Base-by-base conservation (phyloP, 2,888 invertebrate species). In the Autographa gamma region DNA sequence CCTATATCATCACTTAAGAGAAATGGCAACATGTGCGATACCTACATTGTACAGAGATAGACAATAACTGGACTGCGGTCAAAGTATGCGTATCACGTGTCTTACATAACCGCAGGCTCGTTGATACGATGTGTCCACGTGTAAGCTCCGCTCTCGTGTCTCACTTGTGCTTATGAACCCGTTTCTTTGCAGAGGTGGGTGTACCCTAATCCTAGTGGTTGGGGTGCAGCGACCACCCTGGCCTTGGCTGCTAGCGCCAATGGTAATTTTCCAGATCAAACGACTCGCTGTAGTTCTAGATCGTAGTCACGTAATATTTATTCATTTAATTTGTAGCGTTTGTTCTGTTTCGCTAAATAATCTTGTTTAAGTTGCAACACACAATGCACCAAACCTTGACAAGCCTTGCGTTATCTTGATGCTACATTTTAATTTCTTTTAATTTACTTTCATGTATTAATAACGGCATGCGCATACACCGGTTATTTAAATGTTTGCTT, bases 121-220 rank as follows among this genome's bases (percentile, higher is more conserved):
- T 63, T 34, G 25, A 72, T 59, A 52, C 14, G 61, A 48, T 70
- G 69, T 76, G 54, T 71, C 66, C 31, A 73, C 76, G 71, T 73
- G 74, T 76, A 66, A 71, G 72, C 66, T 74, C 19, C 25, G 54
- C 48, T 19, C 67, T 73, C 76, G 72, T 66, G 69, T 66, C 52
- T 69, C 64, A 75, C 69, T 75, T 78, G 76, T 83, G 78, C 81
- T 85, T 77, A 85, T 81, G 68, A 75, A 80, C 70, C 76, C 84
- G 73, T 87, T 91, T 91, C 81, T 89, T 91, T 90, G 88, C 90
- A 90, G 88, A 85, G 88, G 86, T 88, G 86, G 88, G 81, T 88
- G 88, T 86, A 87, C 88, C 88, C 89, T 90, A 86, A 89, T 88
- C 88, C 85, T 90, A 83, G 79, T 88, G 87, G 85, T 87, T 89